Conservation (phyloP, 2,113 vertebrate species). For the Papio anubis region DNA sequence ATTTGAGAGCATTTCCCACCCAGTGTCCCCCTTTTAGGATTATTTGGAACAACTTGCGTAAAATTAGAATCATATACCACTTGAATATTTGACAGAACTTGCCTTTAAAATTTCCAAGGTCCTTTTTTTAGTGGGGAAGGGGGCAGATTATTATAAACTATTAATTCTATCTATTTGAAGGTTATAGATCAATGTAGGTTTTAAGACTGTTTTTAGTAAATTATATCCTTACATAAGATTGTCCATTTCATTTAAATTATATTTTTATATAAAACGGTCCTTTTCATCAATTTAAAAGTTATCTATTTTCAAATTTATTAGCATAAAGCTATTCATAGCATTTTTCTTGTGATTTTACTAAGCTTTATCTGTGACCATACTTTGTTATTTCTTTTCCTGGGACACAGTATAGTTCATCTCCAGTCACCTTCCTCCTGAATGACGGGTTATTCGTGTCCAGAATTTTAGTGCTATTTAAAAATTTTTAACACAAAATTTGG, state of each 20-base stretch:
- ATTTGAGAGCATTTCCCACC: neutral
- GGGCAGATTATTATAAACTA: neutral
- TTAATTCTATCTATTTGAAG: neutral
- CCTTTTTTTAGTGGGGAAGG: neutral
- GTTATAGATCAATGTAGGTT: neutral
- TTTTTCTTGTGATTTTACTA: neutral
- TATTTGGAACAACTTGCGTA: neutral
- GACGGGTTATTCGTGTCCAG: no score
- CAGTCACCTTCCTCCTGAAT: no score
- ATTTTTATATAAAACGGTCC: neutral
- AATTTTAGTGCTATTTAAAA: no score
- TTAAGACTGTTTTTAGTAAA: neutral
- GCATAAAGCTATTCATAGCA: neutral
- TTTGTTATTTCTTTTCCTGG: neutral
- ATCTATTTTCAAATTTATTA: neutral
- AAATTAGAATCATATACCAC: neutral
- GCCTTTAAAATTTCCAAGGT: neutral
- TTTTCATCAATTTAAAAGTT: neutral
- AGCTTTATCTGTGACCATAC: neutral
- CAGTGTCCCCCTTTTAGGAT: neutral
- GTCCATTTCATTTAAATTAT: neutral
- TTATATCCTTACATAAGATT: neutral
- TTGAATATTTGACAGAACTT: neutral
- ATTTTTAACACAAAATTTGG: no score
- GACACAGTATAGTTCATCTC: no score